Conservation (phyloP, 2,888 invertebrate genomes). For the Stenolophus ochropezus region DNA sequence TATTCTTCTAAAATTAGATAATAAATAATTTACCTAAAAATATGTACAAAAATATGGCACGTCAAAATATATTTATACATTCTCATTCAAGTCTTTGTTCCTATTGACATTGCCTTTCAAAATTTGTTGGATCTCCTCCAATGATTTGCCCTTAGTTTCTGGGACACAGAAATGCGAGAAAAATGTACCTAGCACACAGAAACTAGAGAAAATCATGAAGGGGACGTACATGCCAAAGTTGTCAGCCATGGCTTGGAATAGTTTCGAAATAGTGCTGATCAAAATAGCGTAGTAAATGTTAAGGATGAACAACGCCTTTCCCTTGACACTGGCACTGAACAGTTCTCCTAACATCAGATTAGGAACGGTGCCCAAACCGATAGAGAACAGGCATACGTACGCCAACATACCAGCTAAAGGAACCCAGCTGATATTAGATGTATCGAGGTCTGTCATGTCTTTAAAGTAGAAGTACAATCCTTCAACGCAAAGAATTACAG, state of each 20-base stretch:
- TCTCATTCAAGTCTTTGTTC: slow-evolving; percentile 49
- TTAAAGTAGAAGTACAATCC: slow-evolving; percentile 66
- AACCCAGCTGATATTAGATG: slow-evolving; percentile 66
- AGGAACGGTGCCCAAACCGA: slow-evolving; percentile 67
- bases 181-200: slow-evolving; percentile 63
- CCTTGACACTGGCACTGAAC: slow-evolving; percentile 68
- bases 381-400: slow-evolving; percentile 65
- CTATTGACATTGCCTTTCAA: slow-evolving; percentile 64
- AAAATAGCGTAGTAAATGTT: slow-evolving; percentile 66
- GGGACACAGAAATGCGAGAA: slow-evolving; percentile 67
- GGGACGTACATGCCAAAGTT: slow-evolving; percentile 66
- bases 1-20: slow-evolving; percentile 3
- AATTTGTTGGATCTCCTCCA: slow-evolving; percentile 69
- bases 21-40: slow-evolving; percentile 40
- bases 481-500: slow-evolving; percentile 64
- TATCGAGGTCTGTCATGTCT: slow-evolving; percentile 62
- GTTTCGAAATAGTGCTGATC: slow-evolving; percentile 64
- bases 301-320: slow-evolving; percentile 66
- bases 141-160: slow-evolving; percentile 69
- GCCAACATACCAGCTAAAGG: slow-evolving; percentile 68
- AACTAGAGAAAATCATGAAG: slow-evolving; percentile 65
- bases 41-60: slow-evolving; percentile 40
- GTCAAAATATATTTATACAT: slow-evolving; percentile 45
- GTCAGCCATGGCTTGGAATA: slow-evolving; percentile 67
- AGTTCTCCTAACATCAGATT: slow-evolving; percentile 68